Base-by-base conservation (phyloP, 1,140 invertebrate species). In the Ridgeia piscesae region DNA sequence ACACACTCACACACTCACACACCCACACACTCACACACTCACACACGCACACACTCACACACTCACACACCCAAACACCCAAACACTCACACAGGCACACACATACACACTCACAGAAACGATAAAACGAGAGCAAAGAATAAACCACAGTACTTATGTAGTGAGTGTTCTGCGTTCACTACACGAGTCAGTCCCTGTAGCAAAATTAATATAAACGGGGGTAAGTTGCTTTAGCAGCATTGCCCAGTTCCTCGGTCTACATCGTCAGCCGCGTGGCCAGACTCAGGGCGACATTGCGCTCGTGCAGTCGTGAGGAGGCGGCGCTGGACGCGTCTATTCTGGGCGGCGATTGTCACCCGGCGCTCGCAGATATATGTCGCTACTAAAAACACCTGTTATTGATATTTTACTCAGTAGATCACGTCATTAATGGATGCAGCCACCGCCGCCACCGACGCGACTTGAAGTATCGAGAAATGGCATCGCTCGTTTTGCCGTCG, bases 341-440 rank as follows among this genome's bases (percentile, higher is more conserved):
- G 58, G 58, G 58, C 58, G 58, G 58, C 58, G 58, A 77, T 77
- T 77, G 42, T 77, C 58, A 17, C 58, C 6, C 17, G 58, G 27
- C 58, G 58, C 11, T 31, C 58, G 58, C 17, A 77, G 58, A 77
- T 77, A 77, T 77, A 77, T 31, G 58, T 21, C 58, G 6, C 58
- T 77, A 77, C 58, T 77, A 77, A 77, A 77, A 77, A 21, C 11
- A 21, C 58, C 58, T 77, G 58, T 77, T 77, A 77, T 77, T 77
- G 58, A 77, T 77, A 77, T 77, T 77, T 77, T 77, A 77, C 58
- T 77, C 58, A 77, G 58, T 77, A 77, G 58, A 77, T 77, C 58
- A 77, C 58, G 8, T 21, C 58, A 14, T 77, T 77, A 77, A 77
- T 9, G 27, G 58, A 77, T 21, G 58, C 11, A 77, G 58, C 58